Evolutionary conservation across 1,140 invertebrate genomes (phyloP).

Genomic region (Rhopalosiphum padi): DNA sequence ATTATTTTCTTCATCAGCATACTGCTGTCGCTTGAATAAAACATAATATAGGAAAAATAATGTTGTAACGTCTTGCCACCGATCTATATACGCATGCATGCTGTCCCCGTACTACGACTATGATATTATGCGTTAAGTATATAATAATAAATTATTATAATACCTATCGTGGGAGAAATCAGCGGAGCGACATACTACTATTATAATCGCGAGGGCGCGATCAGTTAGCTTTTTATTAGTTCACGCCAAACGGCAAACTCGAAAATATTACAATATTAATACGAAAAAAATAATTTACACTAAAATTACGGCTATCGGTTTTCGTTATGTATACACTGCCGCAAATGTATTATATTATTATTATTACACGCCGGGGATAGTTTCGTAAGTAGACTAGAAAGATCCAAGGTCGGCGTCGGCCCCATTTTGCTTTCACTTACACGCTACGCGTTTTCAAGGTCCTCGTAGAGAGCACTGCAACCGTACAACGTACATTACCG

Average conservation of each 20-base stretch:
- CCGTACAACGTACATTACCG: neutral
- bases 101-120: neutral
- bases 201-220: neutral
- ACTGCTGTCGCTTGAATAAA: neutral
- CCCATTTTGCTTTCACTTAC: slow-evolving; percentile 30
- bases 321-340: neutral
- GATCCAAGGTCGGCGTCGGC: slow-evolving; percentile 46
- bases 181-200: neutral
- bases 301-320: neutral
- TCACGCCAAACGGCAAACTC: neutral
- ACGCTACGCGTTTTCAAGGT: neutral
- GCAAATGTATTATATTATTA: neutral
- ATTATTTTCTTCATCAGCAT: neutral
- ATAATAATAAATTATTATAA: neutral
- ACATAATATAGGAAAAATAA: neutral
- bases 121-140: neutral
- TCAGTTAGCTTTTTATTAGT: neutral
- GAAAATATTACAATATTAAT: neutral
- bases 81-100: neutral
- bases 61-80: neutral
- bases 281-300: neutral
- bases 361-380: slow-evolving; percentile 15
- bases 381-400: slow-evolving; percentile 48
- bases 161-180: neutral
- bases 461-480: neutral